Conservation (phyloP, 2,888 invertebrate genomes). For the Chaitophorus viminalis region DNA sequence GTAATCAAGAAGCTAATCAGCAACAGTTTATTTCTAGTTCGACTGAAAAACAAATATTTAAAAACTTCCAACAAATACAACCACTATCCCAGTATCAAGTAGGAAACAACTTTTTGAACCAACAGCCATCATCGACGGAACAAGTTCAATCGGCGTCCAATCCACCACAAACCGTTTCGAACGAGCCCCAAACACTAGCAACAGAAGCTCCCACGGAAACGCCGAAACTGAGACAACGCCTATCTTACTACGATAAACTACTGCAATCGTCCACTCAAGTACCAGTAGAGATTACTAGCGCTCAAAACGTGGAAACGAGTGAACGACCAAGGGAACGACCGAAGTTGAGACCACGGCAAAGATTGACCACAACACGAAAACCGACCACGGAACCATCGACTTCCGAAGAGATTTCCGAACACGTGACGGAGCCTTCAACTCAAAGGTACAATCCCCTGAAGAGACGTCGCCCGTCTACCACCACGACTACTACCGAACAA, state of each 20-base stretch:
- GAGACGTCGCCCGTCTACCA: slow-evolving; percentile 33
- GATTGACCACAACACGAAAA: slow-evolving; percentile 64
- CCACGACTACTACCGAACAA: slow-evolving; percentile 48
- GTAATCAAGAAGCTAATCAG: slow-evolving; percentile 3
- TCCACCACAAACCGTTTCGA: slow-evolving; percentile 37
- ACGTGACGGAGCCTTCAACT: slow-evolving; percentile 57
- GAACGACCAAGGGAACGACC: slow-evolving; percentile 63
- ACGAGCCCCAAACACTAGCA: slow-evolving; percentile 2
- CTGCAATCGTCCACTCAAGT: slow-evolving; percentile 10
- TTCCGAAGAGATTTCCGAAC: slow-evolving; percentile 64
- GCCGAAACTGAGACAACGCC: slow-evolving; percentile 50
- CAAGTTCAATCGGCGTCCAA: slow-evolving; percentile 33
- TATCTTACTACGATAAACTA: slow-evolving; percentile 53
- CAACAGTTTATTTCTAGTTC: slow-evolving; percentile 49
- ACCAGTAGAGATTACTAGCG: slow-evolving; percentile 24
- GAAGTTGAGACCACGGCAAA: slow-evolving; percentile 46
- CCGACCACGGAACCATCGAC: slow-evolving; percentile 65
- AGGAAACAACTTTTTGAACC: slow-evolving; percentile 67
- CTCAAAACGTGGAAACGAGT: slow-evolving; percentile 47
- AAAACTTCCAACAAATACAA: slow-evolving; percentile 63
- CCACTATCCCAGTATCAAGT: slow-evolving; percentile 63
- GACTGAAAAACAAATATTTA: slow-evolving; percentile 49
- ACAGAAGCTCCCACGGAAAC: slow-evolving; percentile 26
- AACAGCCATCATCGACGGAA: slow-evolving; percentile 67
- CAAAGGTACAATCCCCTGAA: slow-evolving; percentile 55